phyloP scores from a whole-genome alignment of 2,888 invertebrate species.

The Nematopogon swammerdamellus region DNA sequence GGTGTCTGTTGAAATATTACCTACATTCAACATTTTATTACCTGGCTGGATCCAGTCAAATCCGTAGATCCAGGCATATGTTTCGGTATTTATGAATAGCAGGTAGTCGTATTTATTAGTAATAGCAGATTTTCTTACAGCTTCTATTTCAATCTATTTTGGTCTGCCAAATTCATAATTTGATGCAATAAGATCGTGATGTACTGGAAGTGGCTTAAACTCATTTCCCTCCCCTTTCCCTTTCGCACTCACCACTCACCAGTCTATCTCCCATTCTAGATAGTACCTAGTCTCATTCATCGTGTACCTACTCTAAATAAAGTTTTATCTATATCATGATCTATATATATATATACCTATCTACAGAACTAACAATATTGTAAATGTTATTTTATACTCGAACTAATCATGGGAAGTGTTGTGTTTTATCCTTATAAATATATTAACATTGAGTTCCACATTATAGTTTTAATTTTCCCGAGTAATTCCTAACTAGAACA shows the following conservation, averaged over 20 bases:
- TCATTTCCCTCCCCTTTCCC: slow-evolving; percentile 27
- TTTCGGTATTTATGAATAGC: slow-evolving; percentile 53
- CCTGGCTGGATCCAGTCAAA: too few relatives aligned
- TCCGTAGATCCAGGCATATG: slow-evolving; percentile 26
- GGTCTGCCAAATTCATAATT: slow-evolving; percentile 50
- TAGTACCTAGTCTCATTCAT: slow-evolving; percentile 57
- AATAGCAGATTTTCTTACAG: slow-evolving; percentile 58
- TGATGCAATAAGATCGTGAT: slow-evolving; percentile 53
- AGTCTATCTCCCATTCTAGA: slow-evolving; percentile 54
- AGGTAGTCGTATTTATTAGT: too few relatives aligned
- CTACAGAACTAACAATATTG: slow-evolving; percentile 58
- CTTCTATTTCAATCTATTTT: slow-evolving; percentile 57
- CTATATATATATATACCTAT: too few relatives aligned
- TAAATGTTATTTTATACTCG: slow-evolving; percentile 59
- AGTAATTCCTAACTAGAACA: neutral
- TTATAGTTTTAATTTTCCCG: slow-evolving; percentile 44
- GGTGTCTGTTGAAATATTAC: slow-evolving; percentile 56
- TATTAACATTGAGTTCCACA: slow-evolving; percentile 58
- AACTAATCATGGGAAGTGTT: slow-evolving; percentile 59
- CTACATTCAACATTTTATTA: slow-evolving; percentile 46
- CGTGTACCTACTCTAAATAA: slow-evolving; percentile 56
- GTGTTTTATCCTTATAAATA: slow-evolving; percentile 56
- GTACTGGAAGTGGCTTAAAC: slow-evolving; percentile 55
- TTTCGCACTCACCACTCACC: slow-evolving; percentile 18
- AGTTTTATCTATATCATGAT: slow-evolving; percentile 54